Percentiles rank a stretch among this genome's conserved stretches.
Evolutionary conservation across 2,113 vertebrate genomes (phyloP).

Genomic region (Zapus hudsonius): DNA sequence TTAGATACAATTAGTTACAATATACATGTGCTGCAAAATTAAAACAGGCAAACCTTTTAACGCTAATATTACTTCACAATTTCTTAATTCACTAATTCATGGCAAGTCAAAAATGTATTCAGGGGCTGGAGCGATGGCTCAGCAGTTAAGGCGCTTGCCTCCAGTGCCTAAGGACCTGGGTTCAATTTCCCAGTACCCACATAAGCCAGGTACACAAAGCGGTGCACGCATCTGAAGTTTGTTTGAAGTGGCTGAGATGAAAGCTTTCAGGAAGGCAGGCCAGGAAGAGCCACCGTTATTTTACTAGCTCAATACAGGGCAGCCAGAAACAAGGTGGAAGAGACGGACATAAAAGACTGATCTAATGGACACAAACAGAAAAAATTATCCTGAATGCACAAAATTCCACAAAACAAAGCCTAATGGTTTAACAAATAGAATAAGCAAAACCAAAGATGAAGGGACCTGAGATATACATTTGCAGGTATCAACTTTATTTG

Average conservation of each 20-base stretch:
- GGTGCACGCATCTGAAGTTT: too few species aligned
- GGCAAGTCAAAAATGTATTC: background rate
- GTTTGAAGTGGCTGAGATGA: too few species aligned
- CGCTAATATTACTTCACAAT: conserved; percentile 5
- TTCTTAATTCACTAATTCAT: conserved; percentile 9
- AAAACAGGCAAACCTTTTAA: conserved; percentile 28
- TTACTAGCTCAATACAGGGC: conserved; percentile 12
- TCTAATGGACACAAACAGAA: background rate
- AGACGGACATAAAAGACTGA: too few species aligned
- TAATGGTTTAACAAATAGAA: conserved; percentile 1
- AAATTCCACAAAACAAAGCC: conserved; percentile 26
- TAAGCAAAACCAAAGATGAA: background rate
- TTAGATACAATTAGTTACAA: background rate
- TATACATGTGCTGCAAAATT: background rate
- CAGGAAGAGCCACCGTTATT: too few species aligned
- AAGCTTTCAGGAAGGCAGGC: too few species aligned
- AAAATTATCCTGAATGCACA: conserved; percentile 4
- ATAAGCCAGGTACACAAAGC: too few species aligned
- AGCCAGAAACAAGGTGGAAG: background rate
- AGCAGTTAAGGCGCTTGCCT: too few species aligned
- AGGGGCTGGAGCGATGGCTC: too few species aligned
- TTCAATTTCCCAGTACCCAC: too few species aligned
- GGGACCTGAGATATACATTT: background rate
- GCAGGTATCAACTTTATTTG: background rate
- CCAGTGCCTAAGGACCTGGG: too few species aligned